Evolutionary conservation across 2,888 invertebrate genomes (phyloP).

Genomic region (Megalurothrips usitatus): DNA sequence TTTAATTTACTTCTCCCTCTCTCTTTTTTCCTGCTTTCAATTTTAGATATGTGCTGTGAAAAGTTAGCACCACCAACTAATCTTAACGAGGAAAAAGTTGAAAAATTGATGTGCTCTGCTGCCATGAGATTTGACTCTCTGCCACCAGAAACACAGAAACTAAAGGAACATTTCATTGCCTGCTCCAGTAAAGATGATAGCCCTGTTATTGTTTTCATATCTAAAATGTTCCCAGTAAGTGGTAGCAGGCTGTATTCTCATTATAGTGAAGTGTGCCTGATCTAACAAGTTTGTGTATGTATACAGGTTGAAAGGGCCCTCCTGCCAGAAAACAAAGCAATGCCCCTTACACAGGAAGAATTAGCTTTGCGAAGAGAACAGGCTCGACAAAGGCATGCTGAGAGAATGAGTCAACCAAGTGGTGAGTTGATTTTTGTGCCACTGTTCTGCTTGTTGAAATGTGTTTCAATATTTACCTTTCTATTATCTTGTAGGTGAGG

Average conservation of each 20-base stretch:
- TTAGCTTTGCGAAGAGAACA: slow-evolving; percentile 62
- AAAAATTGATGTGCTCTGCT: slow-evolving; percentile 73
- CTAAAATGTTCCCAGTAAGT: slow-evolving; percentile 81
- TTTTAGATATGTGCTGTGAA: slow-evolving; percentile 64
- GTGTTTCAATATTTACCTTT: not conserved
- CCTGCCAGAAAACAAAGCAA: slow-evolving; percentile 75
- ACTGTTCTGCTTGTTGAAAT: too few relatives aligned
- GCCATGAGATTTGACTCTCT: slow-evolving; percentile 63
- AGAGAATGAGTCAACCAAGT: slow-evolving; percentile 43
- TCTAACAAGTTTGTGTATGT: not conserved
- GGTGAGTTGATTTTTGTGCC: not conserved
- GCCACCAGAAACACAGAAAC: slow-evolving; percentile 62
- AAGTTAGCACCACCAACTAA: slow-evolving; percentile 78
- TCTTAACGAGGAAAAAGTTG: slow-evolving; percentile 70
- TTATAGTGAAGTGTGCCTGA: not conserved
- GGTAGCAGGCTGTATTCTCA: slow-evolving; percentile 1
- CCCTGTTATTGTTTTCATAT: slow-evolving; percentile 60
- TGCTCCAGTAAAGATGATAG: slow-evolving; percentile 62
- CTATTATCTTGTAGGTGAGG: not conserved
- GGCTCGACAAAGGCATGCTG: slow-evolving; percentile 62
- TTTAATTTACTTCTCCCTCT: slow-evolving; percentile 27
- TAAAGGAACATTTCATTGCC: slow-evolving; percentile 64
- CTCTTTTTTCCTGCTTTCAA: slow-evolving; percentile 18
- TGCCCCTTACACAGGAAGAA: slow-evolving; percentile 70
- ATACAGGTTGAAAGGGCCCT: slow-evolving; percentile 56